Evolutionary conservation across 2,113 vertebrate species (phyloP).

Genomic region (Erythrocercus mccallii): DNA sequence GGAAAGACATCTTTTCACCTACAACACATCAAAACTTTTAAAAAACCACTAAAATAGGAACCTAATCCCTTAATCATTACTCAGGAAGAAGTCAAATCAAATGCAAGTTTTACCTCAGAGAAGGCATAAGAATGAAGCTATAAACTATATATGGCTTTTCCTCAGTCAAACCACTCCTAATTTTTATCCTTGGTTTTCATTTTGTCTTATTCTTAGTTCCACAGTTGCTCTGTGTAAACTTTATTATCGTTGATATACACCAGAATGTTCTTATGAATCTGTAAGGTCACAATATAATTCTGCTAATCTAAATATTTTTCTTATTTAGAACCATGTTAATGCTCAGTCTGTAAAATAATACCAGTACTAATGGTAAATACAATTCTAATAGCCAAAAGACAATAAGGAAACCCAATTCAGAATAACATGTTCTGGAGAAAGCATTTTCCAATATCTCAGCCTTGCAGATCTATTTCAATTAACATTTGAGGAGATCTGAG

Average conservation of each 20-base stretch:
- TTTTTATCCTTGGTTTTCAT: neutral
- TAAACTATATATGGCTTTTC: neutral
- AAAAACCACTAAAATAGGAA: neutral
- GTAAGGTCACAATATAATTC: neutral
- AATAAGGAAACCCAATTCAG: neutral
- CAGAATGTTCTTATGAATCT: neutral
- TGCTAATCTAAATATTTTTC: neutral
- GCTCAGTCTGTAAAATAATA: neutral
- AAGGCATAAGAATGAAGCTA: neutral
- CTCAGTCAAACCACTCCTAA: neutral
- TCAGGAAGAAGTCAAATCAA: neutral
- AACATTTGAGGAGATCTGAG: slow-evolving; percentile 14
- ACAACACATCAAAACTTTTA: neutral
- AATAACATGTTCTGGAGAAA: neutral
- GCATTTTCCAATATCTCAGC: neutral
- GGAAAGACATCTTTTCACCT: neutral
- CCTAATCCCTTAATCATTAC: neutral
- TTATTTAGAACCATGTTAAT: neutral
- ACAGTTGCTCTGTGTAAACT: neutral
- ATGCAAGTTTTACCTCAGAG: neutral
- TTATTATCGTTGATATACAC: neutral
- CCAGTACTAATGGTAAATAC: neutral
- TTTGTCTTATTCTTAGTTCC: neutral
- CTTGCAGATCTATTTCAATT: slow-evolving; percentile 32
- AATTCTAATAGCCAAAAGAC: neutral